These are phyloP conservation scores for Cinclus cinclus DNA, from an alignment of 2,113 vertebrate genomes.

Conservation along the genomic window DNA sequence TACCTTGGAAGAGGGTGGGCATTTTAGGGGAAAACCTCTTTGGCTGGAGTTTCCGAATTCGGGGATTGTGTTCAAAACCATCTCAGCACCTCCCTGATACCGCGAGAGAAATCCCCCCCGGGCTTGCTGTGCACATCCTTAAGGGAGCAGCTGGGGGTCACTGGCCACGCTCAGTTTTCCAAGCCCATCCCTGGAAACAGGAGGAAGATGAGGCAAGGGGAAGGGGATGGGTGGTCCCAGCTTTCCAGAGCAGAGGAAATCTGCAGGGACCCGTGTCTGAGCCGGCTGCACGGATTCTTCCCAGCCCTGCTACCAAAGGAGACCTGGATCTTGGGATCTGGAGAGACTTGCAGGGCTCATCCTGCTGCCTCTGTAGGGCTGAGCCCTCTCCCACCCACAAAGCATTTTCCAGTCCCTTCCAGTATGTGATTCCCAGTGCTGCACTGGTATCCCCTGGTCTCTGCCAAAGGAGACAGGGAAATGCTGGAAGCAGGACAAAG, in stretches of 20 bases:
- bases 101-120: rapidly evolving
- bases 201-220: neutral
- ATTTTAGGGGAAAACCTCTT: neutral
- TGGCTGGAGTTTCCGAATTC: neutral
- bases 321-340: neutral
- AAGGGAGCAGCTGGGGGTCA: neutral
- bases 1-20: neutral
- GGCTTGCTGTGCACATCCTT: rapidly evolving
- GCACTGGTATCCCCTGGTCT: rapidly evolving
- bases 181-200: neutral
- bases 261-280: neutral
- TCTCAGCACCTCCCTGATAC: rapidly evolving
- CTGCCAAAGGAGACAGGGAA: neutral
- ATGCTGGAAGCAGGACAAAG: neutral
- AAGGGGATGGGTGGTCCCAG: neutral
- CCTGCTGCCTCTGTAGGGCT: neutral
- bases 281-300: neutral
- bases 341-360: neutral
- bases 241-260: neutral
- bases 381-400: rapidly evolving
- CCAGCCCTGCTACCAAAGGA: neutral
- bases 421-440: neutral
- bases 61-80: no score
- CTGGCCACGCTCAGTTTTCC: neutral
- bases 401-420: neutral